Evolutionary conservation across 2,113 vertebrate genomes (phyloP), one percentile per base, ranked within the genome.

Genomic region (Cephalopterus ornatus): DNA sequence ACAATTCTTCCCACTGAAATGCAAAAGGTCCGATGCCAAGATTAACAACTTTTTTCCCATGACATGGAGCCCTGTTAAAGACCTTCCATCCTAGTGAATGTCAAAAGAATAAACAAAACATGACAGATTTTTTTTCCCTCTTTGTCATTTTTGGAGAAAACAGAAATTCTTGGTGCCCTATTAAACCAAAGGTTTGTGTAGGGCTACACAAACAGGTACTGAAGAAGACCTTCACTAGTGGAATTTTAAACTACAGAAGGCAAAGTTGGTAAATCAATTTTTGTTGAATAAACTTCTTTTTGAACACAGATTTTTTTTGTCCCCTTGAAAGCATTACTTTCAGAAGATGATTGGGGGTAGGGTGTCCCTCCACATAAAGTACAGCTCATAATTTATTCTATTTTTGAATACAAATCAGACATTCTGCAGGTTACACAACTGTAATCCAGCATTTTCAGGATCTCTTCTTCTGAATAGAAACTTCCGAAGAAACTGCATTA

Each of bases 241-340:
- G 59, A 42, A 82, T 93, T 96, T 83, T 65, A 65, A 79, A 92
- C 52, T 85, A 53, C 3, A 96, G 92, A 95, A 85, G 33, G 39
- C 10, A 46, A 82, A 77, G 35, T 20, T 53, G 26, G 12, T 23
- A 78, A 82, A 86, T 28, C 59, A 79, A 50, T 86, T 86, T 84
- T 75, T 53, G 41, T 53, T 84, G 58, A 70, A 85, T 46, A 9
- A 70, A 78, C 18, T 28, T 68, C 23, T 22, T 76, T 66, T 18
- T 76, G 62, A 77, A 83, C 3, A 5, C 33, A 11, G 46, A 82
- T 75, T 68, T 91, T 86, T 88, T 59, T 86, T 30, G 59, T 62
- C 47, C 41, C n/a, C 33, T 79, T 35, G 59, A 67, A 30, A 77
- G 17, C 24, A 56, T 6, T 72, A 49, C 27, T 87, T 94, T 96